Base-by-base conservation (phyloP, 1,140 invertebrate species). In the Manduca sexta region DNA sequence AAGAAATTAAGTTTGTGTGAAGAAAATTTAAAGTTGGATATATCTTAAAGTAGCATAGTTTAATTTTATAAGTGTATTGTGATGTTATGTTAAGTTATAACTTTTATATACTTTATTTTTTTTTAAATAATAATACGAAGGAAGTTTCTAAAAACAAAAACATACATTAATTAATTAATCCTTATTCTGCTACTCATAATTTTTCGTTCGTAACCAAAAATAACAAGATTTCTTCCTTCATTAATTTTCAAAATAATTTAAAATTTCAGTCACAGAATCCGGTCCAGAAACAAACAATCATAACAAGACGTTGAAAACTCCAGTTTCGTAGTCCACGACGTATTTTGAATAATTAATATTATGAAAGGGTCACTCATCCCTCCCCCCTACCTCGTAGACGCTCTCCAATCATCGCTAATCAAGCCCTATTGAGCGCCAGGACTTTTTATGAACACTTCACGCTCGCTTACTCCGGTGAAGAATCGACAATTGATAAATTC, bases 291-390 rank as follows among this genome's bases (percentile, higher is more conserved):
- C 49, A 52, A 60, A 56, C 49, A 60, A 48, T 21, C 12, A 33
- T 56, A 50, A 52, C 35, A 57, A 49, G 55, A 18, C 14, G 18
- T 43, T 7, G 10, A 8, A 8, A 30, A 13, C 18, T 30, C 26
- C n/a, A 13, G n/a, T 26, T 43, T 42, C 50, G 56, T 49, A 51
- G 59, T 61, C 56, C 49, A 45, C 57, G 71, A 76, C 74, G 60
- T 70, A 74, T 57, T 80, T 75, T 75, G 76, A 80, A 80, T 80
- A 76, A 76, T 77, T 76, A 80, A 78, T 75, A 55, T 51, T 41
- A 45, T 61, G n/a, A 53, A 63, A 60, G 64, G 73, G 74, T 77
- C 74, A 74, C 45, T 60, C n/a, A 7, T 41, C 55, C 13, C 49
- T 54, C 52, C 54, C 45, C 33, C 29, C 30, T 26, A 34, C 38